phyloP scores from a whole-genome alignment of 2,888 invertebrate genomes.

The Agrochola lota region DNA sequence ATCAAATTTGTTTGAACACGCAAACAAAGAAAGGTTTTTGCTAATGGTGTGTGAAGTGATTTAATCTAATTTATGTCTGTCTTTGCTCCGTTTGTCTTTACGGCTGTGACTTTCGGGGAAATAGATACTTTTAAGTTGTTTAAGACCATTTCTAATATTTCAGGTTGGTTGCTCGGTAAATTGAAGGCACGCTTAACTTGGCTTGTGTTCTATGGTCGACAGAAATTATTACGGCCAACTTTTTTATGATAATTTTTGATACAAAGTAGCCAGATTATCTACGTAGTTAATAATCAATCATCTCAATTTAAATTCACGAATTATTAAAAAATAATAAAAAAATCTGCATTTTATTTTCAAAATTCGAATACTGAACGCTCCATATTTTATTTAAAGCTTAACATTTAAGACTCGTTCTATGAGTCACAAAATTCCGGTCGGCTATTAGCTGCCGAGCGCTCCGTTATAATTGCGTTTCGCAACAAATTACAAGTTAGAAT shows the following conservation, averaged over 20 bases:
- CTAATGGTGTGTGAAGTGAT: conserved; percentile 85
- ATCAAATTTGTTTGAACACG: conserved; percentile 67
- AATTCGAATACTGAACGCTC: conserved; percentile 45
- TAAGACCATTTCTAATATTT: conserved; percentile 61
- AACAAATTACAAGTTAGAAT: conserved; percentile 87
- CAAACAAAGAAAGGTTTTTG: conserved; percentile 74
- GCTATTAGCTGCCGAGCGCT: conserved; percentile 80
- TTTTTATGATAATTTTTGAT: conserved; percentile 6
- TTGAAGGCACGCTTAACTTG: conserved; percentile 50
- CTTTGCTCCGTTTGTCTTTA: conserved; percentile 76
- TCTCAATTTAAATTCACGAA: conserved; percentile 2
- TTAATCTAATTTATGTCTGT: conserved; percentile 82
- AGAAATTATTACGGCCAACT: conserved; percentile 33
- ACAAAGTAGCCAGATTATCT: background rate
- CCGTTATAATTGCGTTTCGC: conserved; percentile 84
- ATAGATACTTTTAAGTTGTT: conserved; percentile 74
- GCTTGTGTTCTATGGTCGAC: background rate
- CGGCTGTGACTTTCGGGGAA: conserved; percentile 67
- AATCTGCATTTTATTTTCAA: conserved; percentile 27
- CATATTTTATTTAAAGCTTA: conserved; percentile 66
- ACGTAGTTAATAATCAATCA: background rate
- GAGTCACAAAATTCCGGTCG: conserved; percentile 68
- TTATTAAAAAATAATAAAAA: background rate
- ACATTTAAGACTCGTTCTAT: conserved; percentile 57
- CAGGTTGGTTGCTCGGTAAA: conserved; percentile 55